Evolutionary conservation across 2,113 vertebrate species (phyloP).

Genomic region (Motacilla tschutschensis): DNA sequence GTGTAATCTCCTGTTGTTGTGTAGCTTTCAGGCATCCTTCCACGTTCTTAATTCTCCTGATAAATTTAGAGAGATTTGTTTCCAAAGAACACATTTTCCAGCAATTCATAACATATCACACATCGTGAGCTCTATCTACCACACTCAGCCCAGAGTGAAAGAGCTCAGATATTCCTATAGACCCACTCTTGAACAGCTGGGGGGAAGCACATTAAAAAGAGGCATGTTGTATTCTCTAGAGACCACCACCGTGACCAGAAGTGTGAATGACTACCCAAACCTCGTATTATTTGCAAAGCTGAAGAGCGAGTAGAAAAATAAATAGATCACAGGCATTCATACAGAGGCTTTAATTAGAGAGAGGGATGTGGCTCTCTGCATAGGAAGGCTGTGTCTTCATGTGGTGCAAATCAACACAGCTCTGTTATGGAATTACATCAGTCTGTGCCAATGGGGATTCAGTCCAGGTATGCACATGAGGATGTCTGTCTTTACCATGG

Average conservation of each 20-base stretch:
- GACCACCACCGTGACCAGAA: not conserved
- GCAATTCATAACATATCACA: not conserved
- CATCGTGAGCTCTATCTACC: not conserved
- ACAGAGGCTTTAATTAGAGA: not conserved
- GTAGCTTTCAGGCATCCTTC: constrained; percentile 1
- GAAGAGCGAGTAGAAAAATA: not conserved
- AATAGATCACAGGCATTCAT: not conserved
- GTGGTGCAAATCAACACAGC: not conserved
- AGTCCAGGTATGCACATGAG: not conserved
- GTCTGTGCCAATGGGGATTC: not conserved
- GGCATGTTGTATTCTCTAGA: not conserved
- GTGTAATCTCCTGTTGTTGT: not conserved
- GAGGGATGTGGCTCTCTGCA: not conserved
- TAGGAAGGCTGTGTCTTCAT: not conserved
- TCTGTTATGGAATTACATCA: not conserved
- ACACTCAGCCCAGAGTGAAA: not conserved
- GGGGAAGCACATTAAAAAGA: not conserved
- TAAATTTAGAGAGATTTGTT: not conserved
- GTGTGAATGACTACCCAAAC: not conserved
- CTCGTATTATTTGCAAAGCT: not conserved
- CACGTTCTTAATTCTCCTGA: not conserved
- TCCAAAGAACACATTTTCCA: not conserved
- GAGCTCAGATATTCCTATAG: not conserved
- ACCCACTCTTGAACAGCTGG: not conserved
- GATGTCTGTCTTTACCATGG: constrained; percentile 26